Evolutionary conservation across 2,888 invertebrate species (phyloP), one percentile per base, ranked within the genome.

Genomic region (Arrhopalites spinosus): DNA sequence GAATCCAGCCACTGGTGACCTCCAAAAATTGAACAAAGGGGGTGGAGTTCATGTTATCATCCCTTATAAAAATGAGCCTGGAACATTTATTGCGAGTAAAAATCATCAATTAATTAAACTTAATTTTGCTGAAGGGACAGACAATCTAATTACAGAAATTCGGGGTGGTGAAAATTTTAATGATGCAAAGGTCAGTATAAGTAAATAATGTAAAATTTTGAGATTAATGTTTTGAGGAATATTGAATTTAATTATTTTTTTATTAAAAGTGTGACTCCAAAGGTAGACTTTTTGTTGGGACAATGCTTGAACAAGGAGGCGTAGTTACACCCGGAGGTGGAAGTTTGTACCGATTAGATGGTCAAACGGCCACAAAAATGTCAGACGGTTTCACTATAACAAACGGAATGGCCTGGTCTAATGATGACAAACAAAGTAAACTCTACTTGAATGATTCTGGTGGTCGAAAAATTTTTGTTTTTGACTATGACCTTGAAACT

Each of bases 361-460:
- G 70, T 15, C 25, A 71, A 17, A 61, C 45, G 11, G 20, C 64
- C 0, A 71, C 71, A 20, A 36, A 75, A 71, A 50, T 75, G 1
- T 64, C 61, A 0, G 2, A 63, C n/a, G 70, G 70, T 17, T 69
- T 66, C 30, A 63, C 64, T 15, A 43, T 75, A 1, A n/a, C 75
- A 3, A 75, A 75, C 53, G 75, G 75, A 0, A 63, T 75, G 63
- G 64, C 50, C 13, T 70, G 63, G 64, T 75, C 75, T 20, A 75
- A 75, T 70, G 75, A 75, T 56, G 15, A 20, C 5, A 68, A 56
- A 1, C 8, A n/a, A 7, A n/a, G 29, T 17, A 73, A 63, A 36
- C 20, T 75, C 2, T 75, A 50, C 29, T 66, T 75, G 17, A 75
- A 75, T 53, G 75, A 75, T 64, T 75, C 69, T 8, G 70, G 59